Percentiles rank a stretch among this genome's conserved stretches.
phyloP scores from a whole-genome alignment of 2,888 invertebrate genomes.

The Drosophila basisetae region DNA sequence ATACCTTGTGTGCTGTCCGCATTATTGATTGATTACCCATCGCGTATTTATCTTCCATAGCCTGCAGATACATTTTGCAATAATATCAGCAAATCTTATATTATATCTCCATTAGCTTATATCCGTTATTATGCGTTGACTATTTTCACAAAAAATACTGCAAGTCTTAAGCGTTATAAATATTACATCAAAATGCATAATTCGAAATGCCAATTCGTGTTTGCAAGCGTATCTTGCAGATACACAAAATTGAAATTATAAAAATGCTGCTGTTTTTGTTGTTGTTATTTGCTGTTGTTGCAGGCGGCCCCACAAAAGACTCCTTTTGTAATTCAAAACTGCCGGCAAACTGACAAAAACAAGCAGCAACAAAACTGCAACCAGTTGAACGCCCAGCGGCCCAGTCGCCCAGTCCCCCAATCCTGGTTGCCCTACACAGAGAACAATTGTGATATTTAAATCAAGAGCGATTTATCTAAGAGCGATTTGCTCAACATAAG shows the following conservation, averaged over 20 bases:
- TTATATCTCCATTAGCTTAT: background rate
- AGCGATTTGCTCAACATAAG: background rate
- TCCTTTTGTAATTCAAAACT: slow-evolving; percentile 78
- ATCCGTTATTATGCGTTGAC: background rate
- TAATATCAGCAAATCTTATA: background rate
- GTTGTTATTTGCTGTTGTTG: slow-evolving; percentile 19
- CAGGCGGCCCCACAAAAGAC: slow-evolving; percentile 62
- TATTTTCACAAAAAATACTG: background rate
- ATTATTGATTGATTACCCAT: background rate
- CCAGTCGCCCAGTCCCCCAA: slow-evolving; percentile 33
- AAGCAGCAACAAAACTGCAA: slow-evolving; percentile 21
- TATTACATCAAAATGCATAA: slow-evolving; percentile 47
- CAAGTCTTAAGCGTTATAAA: background rate
- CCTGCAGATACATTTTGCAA: background rate
- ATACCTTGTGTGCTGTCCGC: slow-evolving; percentile 7
- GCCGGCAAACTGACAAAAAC: slow-evolving; percentile 52
- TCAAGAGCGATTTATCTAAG: background rate
- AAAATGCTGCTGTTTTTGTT: slow-evolving; percentile 46
- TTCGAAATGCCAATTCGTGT: slow-evolving; percentile 74
- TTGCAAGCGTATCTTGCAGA: slow-evolving; percentile 66
- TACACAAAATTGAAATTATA: slow-evolving; percentile 75
- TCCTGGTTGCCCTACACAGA: slow-evolving; percentile 3
- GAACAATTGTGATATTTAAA: background rate
- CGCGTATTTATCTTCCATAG: background rate
- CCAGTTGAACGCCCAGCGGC: slow-evolving; percentile 45